Conservation (phyloP, 2,888 invertebrate species). For the Labia minor region DNA sequence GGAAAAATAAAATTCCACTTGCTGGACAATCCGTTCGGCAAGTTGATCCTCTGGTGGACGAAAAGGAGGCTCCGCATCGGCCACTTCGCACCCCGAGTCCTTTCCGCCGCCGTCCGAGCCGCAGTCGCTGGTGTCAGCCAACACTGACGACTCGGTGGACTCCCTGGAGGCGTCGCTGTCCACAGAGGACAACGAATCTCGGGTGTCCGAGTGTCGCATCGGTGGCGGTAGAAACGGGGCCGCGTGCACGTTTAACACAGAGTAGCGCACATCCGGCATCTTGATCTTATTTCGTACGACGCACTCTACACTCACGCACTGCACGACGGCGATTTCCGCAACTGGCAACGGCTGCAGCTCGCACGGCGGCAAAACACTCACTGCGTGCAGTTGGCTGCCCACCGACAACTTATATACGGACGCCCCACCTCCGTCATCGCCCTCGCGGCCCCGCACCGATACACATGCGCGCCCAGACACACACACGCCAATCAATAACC, state of each 20-base stretch:
- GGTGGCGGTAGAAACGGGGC: conserved; percentile 36
- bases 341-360: conserved; percentile 4
- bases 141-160: conserved; percentile 49
- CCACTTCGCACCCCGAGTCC: conserved; percentile 38
- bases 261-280: background rate
- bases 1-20: conserved; percentile 92
- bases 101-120: conserved; percentile 49
- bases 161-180: conserved; percentile 41
- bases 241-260: conserved; percentile 29
- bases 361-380: conserved; percentile 2
- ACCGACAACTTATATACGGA: background rate
- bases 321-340: background rate
- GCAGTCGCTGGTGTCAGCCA: conserved; percentile 54
- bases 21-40: conserved; percentile 65
- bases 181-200: conserved; percentile 50
- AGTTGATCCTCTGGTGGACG: conserved; percentile 60
- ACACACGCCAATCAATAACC: background rate
- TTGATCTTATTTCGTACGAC: background rate
- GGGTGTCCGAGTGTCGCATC: conserved; percentile 44
- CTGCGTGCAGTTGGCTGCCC: background rate
- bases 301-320: background rate
- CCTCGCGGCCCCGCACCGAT: background rate
- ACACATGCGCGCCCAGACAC: background rate
- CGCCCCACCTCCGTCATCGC: background rate
- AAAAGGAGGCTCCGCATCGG: conserved; percentile 45